phyloP scores from a whole-genome alignment of 2,888 invertebrate species.

The Philopedon plagiatum region DNA sequence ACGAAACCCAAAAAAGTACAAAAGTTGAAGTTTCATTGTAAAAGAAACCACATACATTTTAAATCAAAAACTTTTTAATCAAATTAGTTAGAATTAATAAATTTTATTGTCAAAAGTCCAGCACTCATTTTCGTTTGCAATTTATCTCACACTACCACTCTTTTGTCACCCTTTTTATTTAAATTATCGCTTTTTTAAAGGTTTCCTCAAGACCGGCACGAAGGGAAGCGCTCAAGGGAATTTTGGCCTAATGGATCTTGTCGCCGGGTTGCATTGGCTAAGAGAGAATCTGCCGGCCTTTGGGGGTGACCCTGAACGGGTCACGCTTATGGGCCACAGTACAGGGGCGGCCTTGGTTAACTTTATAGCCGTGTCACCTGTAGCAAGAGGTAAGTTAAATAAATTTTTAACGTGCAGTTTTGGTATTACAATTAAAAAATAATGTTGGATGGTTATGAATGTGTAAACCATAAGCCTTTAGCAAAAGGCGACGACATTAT shows the following conservation, averaged over 20 bases:
- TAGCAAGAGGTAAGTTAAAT: slow-evolving; percentile 87
- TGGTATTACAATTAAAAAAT: too few species aligned
- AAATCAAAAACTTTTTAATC: too few species aligned
- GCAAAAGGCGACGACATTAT: too few species aligned
- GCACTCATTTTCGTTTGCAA: neutral
- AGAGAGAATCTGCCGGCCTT: slow-evolving; percentile 95
- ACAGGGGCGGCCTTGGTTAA: slow-evolving; percentile 97
- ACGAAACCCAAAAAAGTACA: too few species aligned
- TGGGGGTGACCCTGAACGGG: slow-evolving; percentile 93
- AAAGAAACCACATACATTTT: too few species aligned
- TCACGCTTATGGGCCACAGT: slow-evolving; percentile 96
- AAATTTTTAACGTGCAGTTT: neutral
- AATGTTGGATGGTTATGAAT: too few species aligned
- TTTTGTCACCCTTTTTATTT: slow-evolving; percentile 22
- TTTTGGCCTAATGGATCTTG: slow-evolving; percentile 92
- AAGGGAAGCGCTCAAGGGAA: slow-evolving; percentile 92
- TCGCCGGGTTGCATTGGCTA: slow-evolving; percentile 97
- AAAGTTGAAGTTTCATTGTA: too few species aligned
- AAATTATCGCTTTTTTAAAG: slow-evolving; percentile 68
- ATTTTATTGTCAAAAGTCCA: slow-evolving; percentile 3
- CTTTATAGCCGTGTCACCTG: slow-evolving; percentile 95
- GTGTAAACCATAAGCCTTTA: too few species aligned
- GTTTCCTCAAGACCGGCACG: slow-evolving; percentile 91
- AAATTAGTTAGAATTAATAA: neutral
- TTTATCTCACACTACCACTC: slow-evolving; percentile 14